A percentile compares a stretch with the other conserved stretches of the same genome.
Evolutionary conservation across 2,113 vertebrate species (phyloP).

Genomic region (Nibea coibor): DNA sequence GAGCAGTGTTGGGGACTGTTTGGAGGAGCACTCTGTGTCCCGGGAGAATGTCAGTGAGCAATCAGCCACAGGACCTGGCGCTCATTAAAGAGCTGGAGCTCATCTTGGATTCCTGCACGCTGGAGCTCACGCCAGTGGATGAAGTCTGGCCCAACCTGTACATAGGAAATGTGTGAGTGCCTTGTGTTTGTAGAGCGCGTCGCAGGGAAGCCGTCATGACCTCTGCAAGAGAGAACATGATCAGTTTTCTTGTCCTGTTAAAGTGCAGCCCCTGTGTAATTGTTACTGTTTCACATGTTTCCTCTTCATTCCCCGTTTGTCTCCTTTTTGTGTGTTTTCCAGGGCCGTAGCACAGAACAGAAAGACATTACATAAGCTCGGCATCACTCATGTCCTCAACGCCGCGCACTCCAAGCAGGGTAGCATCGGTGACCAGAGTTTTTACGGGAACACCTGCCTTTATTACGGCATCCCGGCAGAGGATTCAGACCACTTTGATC

Average conservation of each 20-base stretch:
- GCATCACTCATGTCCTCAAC: slow-evolving; percentile 86
- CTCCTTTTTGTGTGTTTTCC: slow-evolving; percentile 36
- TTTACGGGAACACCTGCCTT: slow-evolving; percentile 86
- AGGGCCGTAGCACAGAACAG: slow-evolving; percentile 85
- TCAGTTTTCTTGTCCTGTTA: neutral
- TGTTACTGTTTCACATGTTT: neutral
- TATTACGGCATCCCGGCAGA: slow-evolving; percentile 87
- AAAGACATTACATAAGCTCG: slow-evolving; percentile 78
- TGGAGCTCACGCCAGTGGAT: slow-evolving; percentile 83
- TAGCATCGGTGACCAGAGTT: slow-evolving; percentile 90
- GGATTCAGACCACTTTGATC: slow-evolving; percentile 85
- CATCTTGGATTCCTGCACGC: slow-evolving; percentile 83
- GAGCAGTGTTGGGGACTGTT: slow-evolving; percentile 34
- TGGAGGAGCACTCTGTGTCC: slow-evolving; percentile 26
- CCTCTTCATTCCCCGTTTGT: neutral
- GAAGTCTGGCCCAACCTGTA: slow-evolving; percentile 87
- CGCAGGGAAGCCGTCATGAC: neutral
- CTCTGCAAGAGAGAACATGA: neutral
- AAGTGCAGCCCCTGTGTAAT: neutral
- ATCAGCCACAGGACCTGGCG: slow-evolving; percentile 61
- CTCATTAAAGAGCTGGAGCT: slow-evolving; percentile 74
- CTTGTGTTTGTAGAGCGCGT: neutral
- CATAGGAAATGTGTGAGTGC: slow-evolving; percentile 86
- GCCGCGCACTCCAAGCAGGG: slow-evolving; percentile 87
- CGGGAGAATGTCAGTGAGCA: slow-evolving; percentile 72